phyloP scores from a whole-genome alignment of 2,888 invertebrate genomes.

The Flabesymbios commensalis region DNA sequence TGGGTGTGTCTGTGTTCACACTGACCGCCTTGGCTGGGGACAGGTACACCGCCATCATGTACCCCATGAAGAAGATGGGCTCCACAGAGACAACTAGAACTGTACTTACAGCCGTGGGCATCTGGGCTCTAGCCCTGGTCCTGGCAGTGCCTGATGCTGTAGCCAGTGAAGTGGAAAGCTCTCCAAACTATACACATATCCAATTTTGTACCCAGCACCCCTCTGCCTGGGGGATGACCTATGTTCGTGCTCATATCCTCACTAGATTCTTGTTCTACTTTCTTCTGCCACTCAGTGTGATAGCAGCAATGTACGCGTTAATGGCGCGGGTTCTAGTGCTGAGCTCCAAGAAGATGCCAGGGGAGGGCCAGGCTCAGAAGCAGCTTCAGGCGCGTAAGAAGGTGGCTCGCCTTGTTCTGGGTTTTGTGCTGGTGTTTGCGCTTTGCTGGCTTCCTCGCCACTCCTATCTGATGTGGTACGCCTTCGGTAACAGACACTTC shows the following conservation, averaged over 20 bases:
- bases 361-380: conserved; percentile 34
- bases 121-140: conserved; percentile 72
- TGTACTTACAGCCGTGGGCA: conserved; percentile 66
- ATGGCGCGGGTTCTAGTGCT: conserved; percentile 82
- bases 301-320: conserved; percentile 82
- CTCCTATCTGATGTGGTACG: conserved; percentile 44
- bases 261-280: conserved; percentile 76
- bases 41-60: conserved; percentile 88
- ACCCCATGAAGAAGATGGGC: conserved; percentile 79
- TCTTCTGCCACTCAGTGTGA: conserved; percentile 80
- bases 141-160: conserved; percentile 69
- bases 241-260: conserved; percentile 36
- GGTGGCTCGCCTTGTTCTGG: conserved; percentile 51
- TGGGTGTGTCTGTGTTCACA: conserved; percentile 91
- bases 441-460: conserved; percentile 48
- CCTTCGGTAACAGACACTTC: conserved; percentile 39
- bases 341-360: conserved; percentile 50
- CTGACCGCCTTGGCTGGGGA: conserved; percentile 87
- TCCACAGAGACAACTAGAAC: conserved; percentile 73
- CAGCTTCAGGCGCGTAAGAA: conserved; percentile 60
- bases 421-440: conserved; percentile 42
- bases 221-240: conserved; percentile 32
- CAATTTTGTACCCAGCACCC: conserved; percentile 10
- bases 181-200: background rate
- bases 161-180: conserved; percentile 10